Evolutionary conservation across 2,797 vertebrate species (phyloP).

Genomic region (Mus spretus): DNA sequence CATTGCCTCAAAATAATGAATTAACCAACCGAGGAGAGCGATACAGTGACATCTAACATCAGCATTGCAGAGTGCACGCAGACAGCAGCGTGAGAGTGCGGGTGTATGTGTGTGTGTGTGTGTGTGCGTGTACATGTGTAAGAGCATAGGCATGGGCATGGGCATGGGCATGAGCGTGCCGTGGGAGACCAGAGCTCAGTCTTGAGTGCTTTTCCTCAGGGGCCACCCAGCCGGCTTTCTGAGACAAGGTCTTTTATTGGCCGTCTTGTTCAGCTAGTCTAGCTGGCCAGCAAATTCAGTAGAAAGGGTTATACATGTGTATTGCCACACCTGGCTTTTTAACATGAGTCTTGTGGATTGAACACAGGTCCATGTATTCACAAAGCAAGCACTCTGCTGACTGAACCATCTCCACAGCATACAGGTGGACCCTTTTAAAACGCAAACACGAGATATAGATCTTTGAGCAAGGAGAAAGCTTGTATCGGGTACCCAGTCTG

Average conservation of each 20-base stretch:
- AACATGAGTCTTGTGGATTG: neutral
- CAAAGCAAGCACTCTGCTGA: neutral
- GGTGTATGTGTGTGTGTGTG: neutral
- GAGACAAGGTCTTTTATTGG: neutral
- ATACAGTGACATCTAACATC: no score
- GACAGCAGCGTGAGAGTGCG: no score
- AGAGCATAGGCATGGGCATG: accelerated
- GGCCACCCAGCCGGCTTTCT: neutral
- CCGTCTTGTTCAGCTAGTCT: neutral
- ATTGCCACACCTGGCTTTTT: neutral
- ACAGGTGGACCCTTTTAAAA: no score
- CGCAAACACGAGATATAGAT: neutral
- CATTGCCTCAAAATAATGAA: neutral
- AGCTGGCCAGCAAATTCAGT: neutral
- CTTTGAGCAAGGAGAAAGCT: neutral
- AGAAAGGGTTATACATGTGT: no score
- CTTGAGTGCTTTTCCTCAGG: neutral
- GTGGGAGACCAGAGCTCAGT: neutral
- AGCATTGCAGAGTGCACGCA: no score
- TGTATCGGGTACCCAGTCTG: neutral
- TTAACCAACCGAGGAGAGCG: neutral
- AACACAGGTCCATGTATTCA: neutral
- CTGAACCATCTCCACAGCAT: neutral
- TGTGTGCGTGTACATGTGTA: neutral
- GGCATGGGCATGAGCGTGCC: neutral